Evolutionary conservation across 1,140 invertebrate species (phyloP), one percentile per base, ranked within the genome.

Genomic region (Hyphantria cunea): DNA sequence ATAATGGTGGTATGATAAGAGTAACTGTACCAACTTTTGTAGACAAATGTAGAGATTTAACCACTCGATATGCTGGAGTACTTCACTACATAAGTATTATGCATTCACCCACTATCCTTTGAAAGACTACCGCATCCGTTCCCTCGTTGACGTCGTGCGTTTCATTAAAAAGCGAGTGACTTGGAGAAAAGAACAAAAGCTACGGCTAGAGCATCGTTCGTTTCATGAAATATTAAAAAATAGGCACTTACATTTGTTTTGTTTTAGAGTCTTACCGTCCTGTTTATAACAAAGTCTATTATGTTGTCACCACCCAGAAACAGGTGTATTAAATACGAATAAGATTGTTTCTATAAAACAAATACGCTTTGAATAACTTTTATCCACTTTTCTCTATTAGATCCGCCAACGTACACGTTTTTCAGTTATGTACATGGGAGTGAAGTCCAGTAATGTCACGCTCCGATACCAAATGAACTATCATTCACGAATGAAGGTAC

Each of bases 221-320:
- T 15, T 51, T 42, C 50, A 65, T 70, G 68, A 73, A 73, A 70
- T 67, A 70, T 65, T 51, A 66, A 66, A 66, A 61, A 66, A 50
- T 60, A 60, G 47, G 34, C 56, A 51, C 56, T 47, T 51, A 60
- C 45, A 49, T 61, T 54, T 66, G 42, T 59, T 53, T 64, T 64
- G 37, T 58, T 51, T 58, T 17, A 56, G 42, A 45, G 48, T 54
- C 42, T 49, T 54, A 65, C 15, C 42, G 32, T 33, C 49, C 51
- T 54, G 41, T 55, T 60, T 33, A 51, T 53, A 66, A 48, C 49
- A 59, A 48, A 51, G 39, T 49, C 62, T 62, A 72, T 72, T 68
- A 62, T 66, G 58, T 60, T 68, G 62, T 72, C 68, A 68, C 52
- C 33, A 58, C 49, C 54, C 39, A 44, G 32, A 61, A 39, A 25